phyloP scores from a whole-genome alignment of 1,140 invertebrate genomes.

The Eciton burchellii region DNA sequence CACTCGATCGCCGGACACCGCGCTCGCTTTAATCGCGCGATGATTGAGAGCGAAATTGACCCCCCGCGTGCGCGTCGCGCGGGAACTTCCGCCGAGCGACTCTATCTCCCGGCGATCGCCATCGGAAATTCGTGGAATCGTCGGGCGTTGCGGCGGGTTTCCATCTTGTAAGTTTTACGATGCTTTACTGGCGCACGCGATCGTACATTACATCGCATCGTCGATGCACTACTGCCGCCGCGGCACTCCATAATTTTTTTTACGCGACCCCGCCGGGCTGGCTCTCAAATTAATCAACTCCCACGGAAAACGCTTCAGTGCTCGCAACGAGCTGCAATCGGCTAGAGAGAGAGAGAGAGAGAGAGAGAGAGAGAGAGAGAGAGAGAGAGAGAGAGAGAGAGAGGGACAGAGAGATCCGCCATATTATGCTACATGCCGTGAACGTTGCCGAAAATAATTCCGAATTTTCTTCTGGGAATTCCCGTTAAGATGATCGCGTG shows the following conservation, averaged over 20 bases:
- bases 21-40: constrained; percentile 33
- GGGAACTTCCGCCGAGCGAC: constrained; percentile 40
- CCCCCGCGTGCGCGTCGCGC: constrained; percentile 29
- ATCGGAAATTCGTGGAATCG: constrained; percentile 58
- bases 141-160: constrained; percentile 44
- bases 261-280: constrained; percentile 22
- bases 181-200: constrained; percentile 56
- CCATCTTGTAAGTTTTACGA: constrained; percentile 54
- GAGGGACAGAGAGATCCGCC: neutral
- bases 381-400: no score
- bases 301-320: constrained; percentile 3
- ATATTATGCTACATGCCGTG: no score
- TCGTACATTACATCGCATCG: constrained; percentile 54
- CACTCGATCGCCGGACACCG: constrained; percentile 14
- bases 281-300: constrained; percentile 59
- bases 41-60: constrained; percentile 49
- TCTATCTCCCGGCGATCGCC: constrained; percentile 51
- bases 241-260: constrained; percentile 57
- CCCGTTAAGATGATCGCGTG: neutral
- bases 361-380: no score
- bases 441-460: neutral
- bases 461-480: neutral
- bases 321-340: constrained; percentile 1
- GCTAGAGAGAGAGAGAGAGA: no score
- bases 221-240: constrained; percentile 32